A percentile compares a stretch with the other conserved stretches of the same genome.
phyloP scores from a whole-genome alignment of 2,797 vertebrate species.

The Melopsittacus undulatus region DNA sequence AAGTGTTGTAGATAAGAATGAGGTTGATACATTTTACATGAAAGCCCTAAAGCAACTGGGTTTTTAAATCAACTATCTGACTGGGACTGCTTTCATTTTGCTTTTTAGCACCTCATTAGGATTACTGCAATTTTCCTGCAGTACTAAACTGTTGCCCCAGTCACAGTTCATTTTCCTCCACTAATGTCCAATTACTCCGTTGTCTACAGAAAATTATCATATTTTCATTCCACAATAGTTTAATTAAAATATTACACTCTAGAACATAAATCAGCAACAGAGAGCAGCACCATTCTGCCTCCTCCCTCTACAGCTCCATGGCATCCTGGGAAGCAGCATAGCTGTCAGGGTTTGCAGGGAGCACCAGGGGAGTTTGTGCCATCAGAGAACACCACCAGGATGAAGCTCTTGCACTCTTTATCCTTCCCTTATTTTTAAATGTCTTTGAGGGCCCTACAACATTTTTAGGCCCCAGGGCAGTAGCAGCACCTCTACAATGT shows the following conservation, averaged over 20 bases:
- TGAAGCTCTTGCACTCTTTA: background rate
- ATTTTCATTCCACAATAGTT: conserved; percentile 44
- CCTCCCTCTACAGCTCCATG: background rate
- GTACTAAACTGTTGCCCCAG: conserved; percentile 25
- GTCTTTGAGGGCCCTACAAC: background rate
- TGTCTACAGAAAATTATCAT: conserved; percentile 33
- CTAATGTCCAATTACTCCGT: conserved; percentile 3
- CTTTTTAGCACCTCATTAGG: conserved; percentile 54
- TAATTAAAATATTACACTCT: conserved; percentile 25
- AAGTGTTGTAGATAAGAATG: conserved; percentile 32
- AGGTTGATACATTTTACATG: conserved; percentile 44
- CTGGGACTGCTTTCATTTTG: conserved; percentile 28
- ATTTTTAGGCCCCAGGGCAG: background rate
- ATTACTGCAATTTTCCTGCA: conserved; percentile 7
- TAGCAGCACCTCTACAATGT: background rate
- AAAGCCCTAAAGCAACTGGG: background rate
- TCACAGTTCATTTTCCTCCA: conserved; percentile 52
- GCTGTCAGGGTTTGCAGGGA: background rate
- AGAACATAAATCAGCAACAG: conserved; percentile 6
- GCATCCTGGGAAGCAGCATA: background rate
- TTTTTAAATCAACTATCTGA: conserved; percentile 36
- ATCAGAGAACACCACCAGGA: background rate
- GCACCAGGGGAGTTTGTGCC: background rate
- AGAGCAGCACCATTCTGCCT: background rate
- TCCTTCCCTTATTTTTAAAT: background rate